A percentile compares a stretch with the other conserved stretches of the same genome.
These are phyloP conservation scores for Apostichopus californicus DNA, from an alignment of 35 echinoderm and acorn worm genomes.

Conservation along the genomic window DNA sequence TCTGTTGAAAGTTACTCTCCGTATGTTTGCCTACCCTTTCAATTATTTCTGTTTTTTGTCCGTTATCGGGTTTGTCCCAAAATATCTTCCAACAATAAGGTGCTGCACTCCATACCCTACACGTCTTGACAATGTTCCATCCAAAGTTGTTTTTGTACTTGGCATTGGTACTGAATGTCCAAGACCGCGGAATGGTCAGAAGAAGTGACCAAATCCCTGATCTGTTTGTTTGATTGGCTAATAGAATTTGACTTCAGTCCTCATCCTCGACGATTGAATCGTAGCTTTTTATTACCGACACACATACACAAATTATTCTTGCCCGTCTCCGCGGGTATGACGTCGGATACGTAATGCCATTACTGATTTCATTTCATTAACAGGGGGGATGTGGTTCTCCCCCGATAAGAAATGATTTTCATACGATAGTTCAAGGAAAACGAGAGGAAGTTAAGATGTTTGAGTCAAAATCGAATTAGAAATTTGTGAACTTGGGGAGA, in stretches of 20 bases:
- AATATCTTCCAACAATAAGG: too few relatives aligned
- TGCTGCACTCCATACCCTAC: too few relatives aligned
- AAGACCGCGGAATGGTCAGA: neutral
- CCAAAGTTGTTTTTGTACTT: too few relatives aligned
- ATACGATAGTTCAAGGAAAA: neutral
- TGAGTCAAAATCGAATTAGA: neutral
- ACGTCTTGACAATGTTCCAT: too few relatives aligned
- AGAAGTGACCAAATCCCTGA: neutral
- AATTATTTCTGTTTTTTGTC: too few relatives aligned
- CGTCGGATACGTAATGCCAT: neutral
- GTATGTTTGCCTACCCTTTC: too few relatives aligned
- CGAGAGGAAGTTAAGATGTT: conserved; percentile 2
- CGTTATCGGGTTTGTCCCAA: too few relatives aligned
- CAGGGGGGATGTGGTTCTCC: neutral
- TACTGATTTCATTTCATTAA: conserved; percentile 7
- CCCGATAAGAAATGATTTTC: neutral
- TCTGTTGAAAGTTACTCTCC: too few relatives aligned
- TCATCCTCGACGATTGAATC: neutral
- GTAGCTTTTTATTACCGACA: neutral
- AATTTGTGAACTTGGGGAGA: neutral
- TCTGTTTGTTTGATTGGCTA: neutral
- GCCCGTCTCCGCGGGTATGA: neutral
- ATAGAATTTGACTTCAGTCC: neutral
- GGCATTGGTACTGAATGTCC: too few relatives aligned
- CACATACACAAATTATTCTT: neutral